Percentiles rank a stretch among this genome's conserved stretches.
These are phyloP conservation scores for Erinaceus europaeus DNA, from an alignment of 2,113 vertebrate species.

Conservation along the genomic window DNA sequence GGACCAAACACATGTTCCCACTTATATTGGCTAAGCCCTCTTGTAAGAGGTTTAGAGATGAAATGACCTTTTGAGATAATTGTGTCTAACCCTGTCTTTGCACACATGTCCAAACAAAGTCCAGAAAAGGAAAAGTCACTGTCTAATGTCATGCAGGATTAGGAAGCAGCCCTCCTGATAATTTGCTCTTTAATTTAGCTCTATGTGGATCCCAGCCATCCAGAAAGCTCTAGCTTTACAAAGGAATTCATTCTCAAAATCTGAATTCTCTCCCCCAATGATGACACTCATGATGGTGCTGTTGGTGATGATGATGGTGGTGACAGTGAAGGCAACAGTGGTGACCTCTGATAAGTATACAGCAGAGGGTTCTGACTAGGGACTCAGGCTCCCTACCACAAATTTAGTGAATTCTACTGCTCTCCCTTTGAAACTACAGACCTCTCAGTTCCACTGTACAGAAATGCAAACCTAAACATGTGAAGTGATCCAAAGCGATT, in stretches of 20 bases:
- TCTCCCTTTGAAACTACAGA: background rate
- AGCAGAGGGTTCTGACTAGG: background rate
- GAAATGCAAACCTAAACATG: background rate
- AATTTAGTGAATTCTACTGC: background rate
- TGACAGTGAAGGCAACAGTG: background rate
- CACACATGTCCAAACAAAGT: background rate
- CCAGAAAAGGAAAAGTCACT: background rate
- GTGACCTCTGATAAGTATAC: background rate
- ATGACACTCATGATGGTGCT: background rate
- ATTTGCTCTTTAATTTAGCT: background rate
- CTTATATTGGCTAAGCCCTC: background rate
- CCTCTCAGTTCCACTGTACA: background rate
- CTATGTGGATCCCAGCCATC: background rate
- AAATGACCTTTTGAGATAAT: conserved; percentile 1
- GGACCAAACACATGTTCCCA: background rate
- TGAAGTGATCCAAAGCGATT: background rate
- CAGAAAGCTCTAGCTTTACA: background rate
- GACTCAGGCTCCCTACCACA: background rate
- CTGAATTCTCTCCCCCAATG: background rate
- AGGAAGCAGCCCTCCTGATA: background rate
- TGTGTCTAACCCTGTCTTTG: background rate
- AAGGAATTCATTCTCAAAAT: background rate
- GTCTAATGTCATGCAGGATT: background rate
- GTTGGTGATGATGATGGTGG: background rate
- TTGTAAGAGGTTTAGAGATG: background rate